Evolutionary conservation across 2,113 vertebrate species (phyloP).

Genomic region (Miniopterus natalensis): DNA sequence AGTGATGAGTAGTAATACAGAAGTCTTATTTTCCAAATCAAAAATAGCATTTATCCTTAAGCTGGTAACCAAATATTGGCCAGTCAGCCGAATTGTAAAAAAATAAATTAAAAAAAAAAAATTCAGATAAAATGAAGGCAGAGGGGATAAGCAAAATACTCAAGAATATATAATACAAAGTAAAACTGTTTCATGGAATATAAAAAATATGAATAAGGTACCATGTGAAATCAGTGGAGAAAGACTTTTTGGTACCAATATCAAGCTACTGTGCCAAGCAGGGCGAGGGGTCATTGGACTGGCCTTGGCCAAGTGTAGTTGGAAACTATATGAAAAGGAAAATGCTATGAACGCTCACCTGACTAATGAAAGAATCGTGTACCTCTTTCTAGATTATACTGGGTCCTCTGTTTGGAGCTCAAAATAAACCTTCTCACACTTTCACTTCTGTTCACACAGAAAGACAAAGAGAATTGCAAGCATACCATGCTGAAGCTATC

Average conservation of each 20-base stretch:
- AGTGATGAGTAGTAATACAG: background rate
- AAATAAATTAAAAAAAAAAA: background rate
- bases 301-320: background rate
- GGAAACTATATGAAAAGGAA: background rate
- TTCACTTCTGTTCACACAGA: background rate
- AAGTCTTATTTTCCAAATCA: background rate
- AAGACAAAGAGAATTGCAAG: background rate
- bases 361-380: background rate
- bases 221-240: background rate
- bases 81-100: background rate
- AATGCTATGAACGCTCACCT: background rate
- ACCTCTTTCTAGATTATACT: background rate
- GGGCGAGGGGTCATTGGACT: background rate
- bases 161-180: background rate
- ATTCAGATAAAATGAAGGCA: background rate
- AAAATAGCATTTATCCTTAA: background rate
- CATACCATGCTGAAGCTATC: background rate
- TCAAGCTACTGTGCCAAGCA: background rate
- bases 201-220: background rate
- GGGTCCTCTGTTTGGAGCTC: background rate
- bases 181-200: background rate
- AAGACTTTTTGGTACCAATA: background rate
- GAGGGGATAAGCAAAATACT: background rate
- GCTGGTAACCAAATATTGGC: background rate
- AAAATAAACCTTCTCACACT: conserved; percentile 1